A percentile compares a stretch with the other conserved stretches of the same genome.
phyloP scores from a whole-genome alignment of 1,140 invertebrate species.

The Sarcophaga peregrina region DNA sequence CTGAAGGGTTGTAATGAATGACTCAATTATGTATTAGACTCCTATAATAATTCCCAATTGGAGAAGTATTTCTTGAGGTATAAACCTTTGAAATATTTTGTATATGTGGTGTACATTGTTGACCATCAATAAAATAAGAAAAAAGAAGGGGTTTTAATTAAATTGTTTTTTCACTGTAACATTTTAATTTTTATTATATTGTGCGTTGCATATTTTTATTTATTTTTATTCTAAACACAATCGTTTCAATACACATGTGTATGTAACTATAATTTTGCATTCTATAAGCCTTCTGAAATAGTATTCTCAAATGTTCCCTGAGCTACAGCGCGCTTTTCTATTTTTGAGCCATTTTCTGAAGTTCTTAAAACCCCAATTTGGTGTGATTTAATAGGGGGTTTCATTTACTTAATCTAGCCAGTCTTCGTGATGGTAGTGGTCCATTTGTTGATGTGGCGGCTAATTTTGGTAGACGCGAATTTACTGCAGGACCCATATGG shows the following conservation, averaged over 20 bases:
- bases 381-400: not conserved
- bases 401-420: constrained; percentile 18
- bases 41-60: no score
- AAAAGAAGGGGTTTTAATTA: no score
- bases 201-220: not conserved
- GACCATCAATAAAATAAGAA: no score
- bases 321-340: constrained; percentile 37
- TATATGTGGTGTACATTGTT: no score
- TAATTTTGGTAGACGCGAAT: constrained; percentile 60
- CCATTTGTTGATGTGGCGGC: constrained; percentile 44
- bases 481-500: constrained; percentile 62
- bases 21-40: no score
- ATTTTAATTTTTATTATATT: not conserved
- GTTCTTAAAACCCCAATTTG: not conserved
- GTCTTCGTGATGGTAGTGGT: not conserved
- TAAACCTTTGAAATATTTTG: no score
- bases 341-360: not conserved
- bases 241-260: no score
- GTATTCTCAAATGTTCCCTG: constrained; percentile 39
- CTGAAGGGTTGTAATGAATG: no score
- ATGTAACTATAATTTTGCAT: not conserved
- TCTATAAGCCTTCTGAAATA: constrained; percentile 15
- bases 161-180: no score
- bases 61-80: no score
- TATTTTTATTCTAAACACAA: no score